Evolutionary conservation across 2,113 vertebrate genomes (phyloP).

Genomic region (Pyxicephalus adspersus): DNA sequence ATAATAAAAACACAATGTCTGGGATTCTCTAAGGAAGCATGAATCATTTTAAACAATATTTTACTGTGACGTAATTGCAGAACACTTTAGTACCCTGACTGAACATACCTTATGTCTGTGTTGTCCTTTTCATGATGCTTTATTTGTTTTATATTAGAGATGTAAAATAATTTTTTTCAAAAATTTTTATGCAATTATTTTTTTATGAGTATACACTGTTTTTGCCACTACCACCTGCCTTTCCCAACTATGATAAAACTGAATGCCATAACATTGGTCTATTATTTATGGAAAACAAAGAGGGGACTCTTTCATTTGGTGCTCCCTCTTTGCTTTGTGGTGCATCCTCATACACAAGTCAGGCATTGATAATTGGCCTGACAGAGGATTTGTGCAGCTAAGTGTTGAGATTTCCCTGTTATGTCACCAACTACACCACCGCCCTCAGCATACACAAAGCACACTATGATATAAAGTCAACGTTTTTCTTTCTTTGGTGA

Average conservation of each 20-base stretch:
- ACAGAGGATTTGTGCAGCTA: constrained; percentile 13
- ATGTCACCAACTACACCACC: not conserved
- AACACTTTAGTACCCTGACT: not conserved
- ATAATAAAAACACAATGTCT: constrained; percentile 27
- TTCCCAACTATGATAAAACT: not conserved
- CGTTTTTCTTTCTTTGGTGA: no score
- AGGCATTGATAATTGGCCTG: constrained; percentile 18
- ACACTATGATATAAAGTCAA: no score
- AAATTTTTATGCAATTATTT: not conserved
- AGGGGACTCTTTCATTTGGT: not conserved
- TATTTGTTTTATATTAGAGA: not conserved
- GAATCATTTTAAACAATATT: constrained; percentile 12
- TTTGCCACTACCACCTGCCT: constrained; percentile 8
- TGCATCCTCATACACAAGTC: constrained; percentile 1
- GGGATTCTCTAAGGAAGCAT: constrained; percentile 16
- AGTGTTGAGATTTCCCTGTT: not conserved
- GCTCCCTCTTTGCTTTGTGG: not conserved
- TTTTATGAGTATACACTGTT: not conserved
- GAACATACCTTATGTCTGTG: not conserved
- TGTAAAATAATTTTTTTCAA: not conserved
- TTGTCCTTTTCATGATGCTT: not conserved
- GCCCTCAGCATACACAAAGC: no score
- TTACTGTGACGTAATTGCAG: not conserved
- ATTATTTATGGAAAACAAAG: constrained; percentile 12
- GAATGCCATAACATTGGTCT: not conserved